Evolutionary conservation across 2,113 vertebrate species (phyloP), one percentile per base, ranked within the genome.

Genomic region (Apaloderma vittatum): DNA sequence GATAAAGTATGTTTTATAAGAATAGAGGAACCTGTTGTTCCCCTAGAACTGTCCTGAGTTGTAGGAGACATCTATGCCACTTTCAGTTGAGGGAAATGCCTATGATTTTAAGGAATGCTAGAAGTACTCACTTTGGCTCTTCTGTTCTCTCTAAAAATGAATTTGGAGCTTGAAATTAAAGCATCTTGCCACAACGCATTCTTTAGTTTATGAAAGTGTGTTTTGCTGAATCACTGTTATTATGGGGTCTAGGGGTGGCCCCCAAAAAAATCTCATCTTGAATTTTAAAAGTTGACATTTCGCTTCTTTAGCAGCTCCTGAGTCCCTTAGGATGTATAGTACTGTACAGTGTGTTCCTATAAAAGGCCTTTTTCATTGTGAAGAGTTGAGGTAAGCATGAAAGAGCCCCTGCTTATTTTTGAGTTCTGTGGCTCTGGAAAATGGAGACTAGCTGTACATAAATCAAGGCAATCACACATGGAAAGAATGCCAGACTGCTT

Each of bases 151-250:
- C 51, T 48, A 16, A 91, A 90, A 88, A 71, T 17, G 3, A 74
- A 70, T 51, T 65, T 59, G 5, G n/a, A 90, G 21, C 37, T 73
- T 63, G 34, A 88, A 95, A 90, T 59, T 63, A 87, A 90, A 86
- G 40, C 20, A 34, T 86, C 80, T 26, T 68, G 34, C 37, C 29
- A 71, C 18, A 80, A 74, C 30, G 13, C 86, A 55, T 30, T 71
- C 30, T 90, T 93, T 72, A 46, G 18, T 91, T 95, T 92, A 90
- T 73, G 40, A 82, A 82, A 79, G 88, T 82, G 20, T 71, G 32
- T 86, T 96, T 88, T 93, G 21, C 57, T 92, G 79, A 92, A 88
- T 83, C 88, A 77, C 43, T 74, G 68, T 78, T 80, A 46, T 74
- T 63, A 57, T 57, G 61, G 65, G 27, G 46, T 40, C 79, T n/a